Evolutionary conservation across 1,140 invertebrate species (phyloP), one percentile per base, ranked within the genome.

Genomic region (Macrostomum lignano): DNA sequence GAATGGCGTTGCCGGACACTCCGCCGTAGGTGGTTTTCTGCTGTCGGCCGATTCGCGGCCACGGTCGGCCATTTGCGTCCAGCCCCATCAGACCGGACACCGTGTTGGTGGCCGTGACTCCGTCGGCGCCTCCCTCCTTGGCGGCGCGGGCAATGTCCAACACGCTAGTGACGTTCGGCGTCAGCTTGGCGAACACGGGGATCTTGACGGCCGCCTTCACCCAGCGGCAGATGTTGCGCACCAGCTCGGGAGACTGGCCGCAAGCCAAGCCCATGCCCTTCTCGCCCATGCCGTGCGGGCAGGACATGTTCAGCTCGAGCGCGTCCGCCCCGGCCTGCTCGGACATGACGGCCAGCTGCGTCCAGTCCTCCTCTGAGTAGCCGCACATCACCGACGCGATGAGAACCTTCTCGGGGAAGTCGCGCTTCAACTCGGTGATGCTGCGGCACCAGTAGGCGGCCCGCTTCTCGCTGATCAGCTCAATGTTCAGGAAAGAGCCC

Each of bases 361-460:
- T 70, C 88, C 88, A 96, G 55, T 96, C 86, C 1, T 62, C 62
- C 52, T 73, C 65, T 45, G 73, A 72, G 51, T 72, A 86, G 3
- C 68, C 63, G 47, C 81, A 88, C 84, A 94, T 94, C 40, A 96
- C 86, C 45, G 78, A 88, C 10, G 81, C 82, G 46, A 96, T 86
- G 2, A 96, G 44, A 22, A 93, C 46, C 44, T 60, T 54, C 68
- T 72, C 56, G 10, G 82, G 82, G 47, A 88, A 91, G 52, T 93
- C 86, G 31, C 52, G 57, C 48, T 91, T 93, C 17, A 96, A 55
- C 50, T 96, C 86, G 2, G 46, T 64, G 20, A 96, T 70, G 43
- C 74, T 77, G 35, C 67, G 57, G 34, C 75, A 71, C 88, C 88
- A 96, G 51, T 93, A 96, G 1, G 67, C 72, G 25, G 68, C 69